These are phyloP conservation scores for Nesoenas mayeri DNA, from an alignment of 2,113 vertebrate species.

Conservation along the genomic window DNA sequence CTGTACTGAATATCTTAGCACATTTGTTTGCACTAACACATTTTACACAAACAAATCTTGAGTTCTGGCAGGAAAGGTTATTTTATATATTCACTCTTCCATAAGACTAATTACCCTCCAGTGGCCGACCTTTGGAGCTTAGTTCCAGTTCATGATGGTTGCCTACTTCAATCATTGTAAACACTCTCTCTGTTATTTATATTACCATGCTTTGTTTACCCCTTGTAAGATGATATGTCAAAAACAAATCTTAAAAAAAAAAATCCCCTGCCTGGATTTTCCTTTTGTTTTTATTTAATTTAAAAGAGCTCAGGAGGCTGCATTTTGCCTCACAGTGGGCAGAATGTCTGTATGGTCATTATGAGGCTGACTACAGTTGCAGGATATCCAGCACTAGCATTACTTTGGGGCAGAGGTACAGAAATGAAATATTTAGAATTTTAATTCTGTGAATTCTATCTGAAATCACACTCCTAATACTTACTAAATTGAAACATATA, in stretches of 20 bases:
- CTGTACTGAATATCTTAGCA: background rate
- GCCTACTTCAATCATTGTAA: background rate
- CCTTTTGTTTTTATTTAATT: background rate
- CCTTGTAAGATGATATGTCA: background rate
- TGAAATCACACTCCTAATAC: background rate
- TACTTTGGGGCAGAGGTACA: background rate
- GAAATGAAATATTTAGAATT: background rate
- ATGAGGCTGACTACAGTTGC: background rate
- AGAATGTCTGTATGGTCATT: fast-evolving
- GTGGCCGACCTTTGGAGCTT: background rate
- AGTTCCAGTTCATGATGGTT: background rate
- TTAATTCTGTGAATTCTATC: background rate
- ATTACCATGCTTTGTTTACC: background rate
- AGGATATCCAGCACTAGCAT: background rate
- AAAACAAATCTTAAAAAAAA: background rate
- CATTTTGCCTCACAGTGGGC: background rate
- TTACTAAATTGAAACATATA: background rate
- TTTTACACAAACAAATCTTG: background rate
- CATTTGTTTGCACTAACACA: background rate
- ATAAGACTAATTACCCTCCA: background rate
- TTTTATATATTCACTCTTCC: background rate
- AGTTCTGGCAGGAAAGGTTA: background rate
- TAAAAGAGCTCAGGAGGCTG: background rate
- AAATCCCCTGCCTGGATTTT: background rate
- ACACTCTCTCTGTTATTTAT: background rate